Evolutionary conservation across 1,140 invertebrate genomes (phyloP).

Genomic region (Brachionus sp.): DNA sequence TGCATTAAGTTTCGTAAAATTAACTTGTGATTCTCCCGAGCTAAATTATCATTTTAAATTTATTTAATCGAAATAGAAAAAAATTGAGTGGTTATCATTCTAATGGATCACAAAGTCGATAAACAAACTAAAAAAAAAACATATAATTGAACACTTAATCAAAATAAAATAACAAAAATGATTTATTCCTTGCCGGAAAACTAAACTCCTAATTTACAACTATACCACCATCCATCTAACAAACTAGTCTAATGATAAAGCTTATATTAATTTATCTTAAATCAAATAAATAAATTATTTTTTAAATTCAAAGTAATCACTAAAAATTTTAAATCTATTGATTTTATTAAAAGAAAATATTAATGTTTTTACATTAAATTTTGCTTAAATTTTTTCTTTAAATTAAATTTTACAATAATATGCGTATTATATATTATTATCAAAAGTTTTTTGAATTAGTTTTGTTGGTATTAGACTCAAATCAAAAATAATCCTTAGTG

Average conservation of each 20-base stretch:
- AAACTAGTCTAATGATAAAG: not conserved
- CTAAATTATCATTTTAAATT: not conserved
- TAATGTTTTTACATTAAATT: not conserved
- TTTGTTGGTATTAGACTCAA: not conserved
- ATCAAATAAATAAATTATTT: not conserved
- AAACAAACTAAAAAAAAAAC: not conserved
- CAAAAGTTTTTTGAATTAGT: not conserved
- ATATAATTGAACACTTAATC: not conserved
- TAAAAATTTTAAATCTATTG: not conserved
- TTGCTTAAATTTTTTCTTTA: not conserved
- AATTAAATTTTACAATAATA: not conserved
- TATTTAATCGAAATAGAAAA: not conserved
- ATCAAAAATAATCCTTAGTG: not conserved
- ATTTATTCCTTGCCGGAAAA: not conserved
- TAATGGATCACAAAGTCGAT: conserved; percentile 1
- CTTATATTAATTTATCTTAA: not conserved
- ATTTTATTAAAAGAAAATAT: not conserved
- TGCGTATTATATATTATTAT: not conserved
- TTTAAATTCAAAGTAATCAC: no score
- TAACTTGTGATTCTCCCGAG: not conserved
- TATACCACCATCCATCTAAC: not conserved
- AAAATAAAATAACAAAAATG: not conserved
- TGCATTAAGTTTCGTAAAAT: not conserved
- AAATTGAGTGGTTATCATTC: not conserved
- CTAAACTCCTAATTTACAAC: not conserved